Base-by-base conservation (phyloP, 2,888 invertebrate species). In the Caenorhabditis parvicauda region DNA sequence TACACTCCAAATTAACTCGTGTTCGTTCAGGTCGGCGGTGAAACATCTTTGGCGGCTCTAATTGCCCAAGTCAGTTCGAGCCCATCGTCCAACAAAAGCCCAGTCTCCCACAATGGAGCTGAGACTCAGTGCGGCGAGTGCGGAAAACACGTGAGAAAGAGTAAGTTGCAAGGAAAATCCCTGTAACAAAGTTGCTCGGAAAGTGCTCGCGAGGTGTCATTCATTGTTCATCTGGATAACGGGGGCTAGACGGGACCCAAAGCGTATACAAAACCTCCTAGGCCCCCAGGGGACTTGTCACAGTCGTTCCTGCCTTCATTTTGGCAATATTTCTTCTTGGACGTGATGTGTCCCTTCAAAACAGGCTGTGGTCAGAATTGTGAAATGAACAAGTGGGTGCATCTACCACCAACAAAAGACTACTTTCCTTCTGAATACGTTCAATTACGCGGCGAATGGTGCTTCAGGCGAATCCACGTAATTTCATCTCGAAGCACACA, bases 111-210 rank as follows among this genome's bases (percentile, higher is more conserved):
- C 27, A 54, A 38, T 14, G 25, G 42, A 25, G n/a, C n/a, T n/a
- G n/a, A n/a, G 27, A 72, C 77, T 6, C 71, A 72, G 38, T 81
- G 81, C 53, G 59, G 59, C n/a, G 69, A 76, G 54, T 81, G 81
- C 57, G 80, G 80, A n/a, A 81, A 81, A 54, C 77, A 77, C 59
- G 72, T 81, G 49, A 41, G 79, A 51, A 81, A 81, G 72, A 65
- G 79, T 78, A 50, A 56, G 68, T 67, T 62, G 41, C 21, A 9
- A 53, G n/a, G n/a, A n/a, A n/a, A n/a, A n/a, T n/a, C n/a, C n/a
- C n/a, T n/a, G n/a, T n/a, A n/a, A n/a, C n/a, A n/a, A n/a, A n/a
- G n/a, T n/a, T n/a, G n/a, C n/a, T n/a, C n/a, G n/a, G n/a, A n/a
- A n/a, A n/a, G n/a, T n/a, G n/a, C n/a, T n/a, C n/a, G n/a, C n/a